Evolutionary conservation across 1,140 invertebrate genomes (phyloP), one percentile per base, ranked within the genome.

Genomic region (Limonius californicus): DNA sequence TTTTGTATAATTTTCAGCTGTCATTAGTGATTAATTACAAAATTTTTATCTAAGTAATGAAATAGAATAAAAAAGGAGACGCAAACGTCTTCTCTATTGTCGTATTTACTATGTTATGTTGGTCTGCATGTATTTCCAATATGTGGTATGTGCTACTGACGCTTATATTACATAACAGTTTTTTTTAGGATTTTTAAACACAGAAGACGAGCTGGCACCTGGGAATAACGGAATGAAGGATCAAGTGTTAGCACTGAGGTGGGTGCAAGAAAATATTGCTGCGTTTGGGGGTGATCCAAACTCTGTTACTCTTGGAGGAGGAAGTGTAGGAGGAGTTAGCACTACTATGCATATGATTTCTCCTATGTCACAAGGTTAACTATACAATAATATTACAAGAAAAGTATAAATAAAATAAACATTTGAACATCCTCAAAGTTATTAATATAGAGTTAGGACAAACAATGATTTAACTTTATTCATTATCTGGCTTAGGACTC

Each of bases 161-260:
- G 23, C 23, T 9, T 27, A 27, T 27, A 27, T 27, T 3, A 27
- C 9, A 2, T 39, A 7, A 39, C 7, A 39, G n/a, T n/a, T n/a
- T 39, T 39, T 39, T 12, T 9, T 75, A 74, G 75, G 83, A 1
- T 88, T 85, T 68, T 68, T 89, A 0, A 84, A 83, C 59, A 80
- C 82, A 0, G 81, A 80, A 8, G 79, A 82, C 35, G 62, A 76
- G 1, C 71, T 78, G 54, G 79, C 81, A 7, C 80, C 83, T 1
- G 87, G 85, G 4, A 88, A 89, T 66, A 79, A 81, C 61, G 86
- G 85, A 11, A 68, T 88, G 15, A 83, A 83, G 72, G 88, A 89
- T 68, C 81, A 87, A 65, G 79, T 86, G 1, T 71, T 77, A 45
- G 84, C 82, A 1, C 70, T 89, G 11, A 74, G 78, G 62, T 90